These are phyloP conservation scores for Blastomussa wellsi DNA, from an alignment of 92 coral and sea anemone species.

Conservation along the genomic window DNA sequence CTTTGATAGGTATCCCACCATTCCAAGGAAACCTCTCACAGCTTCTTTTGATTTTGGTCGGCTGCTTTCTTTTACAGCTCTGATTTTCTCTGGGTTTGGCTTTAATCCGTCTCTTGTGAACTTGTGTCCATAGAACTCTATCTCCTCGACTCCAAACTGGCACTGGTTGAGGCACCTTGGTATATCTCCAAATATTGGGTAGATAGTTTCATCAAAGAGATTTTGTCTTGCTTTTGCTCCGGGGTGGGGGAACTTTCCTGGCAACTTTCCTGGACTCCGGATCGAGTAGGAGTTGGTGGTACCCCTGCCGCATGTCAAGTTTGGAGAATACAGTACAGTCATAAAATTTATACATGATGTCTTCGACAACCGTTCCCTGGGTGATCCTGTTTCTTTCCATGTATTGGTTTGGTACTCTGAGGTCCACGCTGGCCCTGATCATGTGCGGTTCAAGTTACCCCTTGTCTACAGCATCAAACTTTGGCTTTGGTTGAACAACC, in stretches of 20 bases:
- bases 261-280: conserved; percentile 64
- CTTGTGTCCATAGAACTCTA: conserved; percentile 58
- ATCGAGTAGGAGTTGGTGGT: conserved; percentile 69
- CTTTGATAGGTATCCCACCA: conserved; percentile 61
- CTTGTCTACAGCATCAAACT: conserved; percentile 32
- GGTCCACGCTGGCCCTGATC: conserved; percentile 72
- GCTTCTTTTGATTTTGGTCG: conserved; percentile 54
- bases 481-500: conserved; percentile 73
- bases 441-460: conserved; percentile 64
- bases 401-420: conserved; percentile 60
- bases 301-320: conserved; percentile 67
- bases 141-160: conserved; percentile 51
- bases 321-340: conserved; percentile 62
- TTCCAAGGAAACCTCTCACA: conserved; percentile 63
- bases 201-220: conserved; percentile 69
- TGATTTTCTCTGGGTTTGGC: conserved; percentile 55
- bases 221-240: conserved; percentile 70
- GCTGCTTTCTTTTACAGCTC: conserved; percentile 52
- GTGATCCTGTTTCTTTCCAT: conserved; percentile 70
- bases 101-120: conserved; percentile 45
- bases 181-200: conserved; percentile 61
- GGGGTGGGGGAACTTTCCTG: conserved; percentile 66
- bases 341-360: conserved; percentile 66
- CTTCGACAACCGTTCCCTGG: conserved; percentile 70
- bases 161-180: conserved; percentile 65